Base-by-base conservation (phyloP, 2,888 invertebrate genomes). In the Hypomecis punctinalis region DNA sequence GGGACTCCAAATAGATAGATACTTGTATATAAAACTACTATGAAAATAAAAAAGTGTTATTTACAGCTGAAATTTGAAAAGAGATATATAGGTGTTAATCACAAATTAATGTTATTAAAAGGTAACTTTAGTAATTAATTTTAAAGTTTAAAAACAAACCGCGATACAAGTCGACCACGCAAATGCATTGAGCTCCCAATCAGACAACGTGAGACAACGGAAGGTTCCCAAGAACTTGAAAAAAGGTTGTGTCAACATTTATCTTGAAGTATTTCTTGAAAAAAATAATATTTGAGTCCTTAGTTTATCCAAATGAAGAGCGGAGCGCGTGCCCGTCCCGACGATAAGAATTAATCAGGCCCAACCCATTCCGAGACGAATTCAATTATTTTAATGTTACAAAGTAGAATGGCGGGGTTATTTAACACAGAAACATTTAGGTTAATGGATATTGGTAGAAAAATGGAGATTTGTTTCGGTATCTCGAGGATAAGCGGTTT, bases 341-440 rank as follows among this genome's bases (percentile, higher is more conserved):
- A 62, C 70, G 69, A 72, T 74, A 72, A 72, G 72, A 72, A 74
- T 74, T 72, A 74, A 74, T 74, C 74, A 72, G 71, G 66, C 67
- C 70, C 67, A 67, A 69, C 71, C 70, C 70, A 74, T 71, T 72
- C 68, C 71, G 61, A 69, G 70, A 70, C 72, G 67, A 67, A 74
- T 72, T 72, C 69, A 75, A 71, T 75, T 73, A 73, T 74, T 72
- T 74, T 71, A 71, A 72, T 74, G 72, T 69, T 71, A 72, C 72
- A 74, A 72, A 74, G 71, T 69, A 72, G 70, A 73, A 70, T 71
- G 70, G 72, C 64, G 60, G 67, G 69, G 71, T 72, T 72, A 72
- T 72, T 74, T 74, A 71, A 74, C 70, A 74, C 68, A 72, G 70
- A 72, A 74, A 73, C 71, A 71, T 73, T 73, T 73, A 64, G 73